Conservation (phyloP, 2,113 vertebrate species). For the Solenodon paradoxus region DNA sequence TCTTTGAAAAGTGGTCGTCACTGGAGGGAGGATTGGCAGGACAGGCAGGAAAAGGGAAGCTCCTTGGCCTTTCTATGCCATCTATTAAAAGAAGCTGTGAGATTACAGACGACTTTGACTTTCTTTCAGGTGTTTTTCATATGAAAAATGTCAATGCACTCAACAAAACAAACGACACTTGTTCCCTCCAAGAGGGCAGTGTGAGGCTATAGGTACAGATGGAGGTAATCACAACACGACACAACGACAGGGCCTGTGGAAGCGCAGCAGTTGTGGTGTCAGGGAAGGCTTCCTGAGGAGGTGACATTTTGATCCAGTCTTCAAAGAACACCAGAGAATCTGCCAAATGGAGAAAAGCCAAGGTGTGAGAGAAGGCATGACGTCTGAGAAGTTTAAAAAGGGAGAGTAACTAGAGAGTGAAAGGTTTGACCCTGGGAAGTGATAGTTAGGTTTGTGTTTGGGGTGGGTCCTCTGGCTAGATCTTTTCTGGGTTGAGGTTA, state of each 20-base stretch:
- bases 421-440: not conserved
- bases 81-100: not conserved
- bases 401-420: not conserved
- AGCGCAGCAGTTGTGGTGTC: not conserved
- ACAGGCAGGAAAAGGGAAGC: not conserved
- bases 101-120: not conserved
- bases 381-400: not conserved
- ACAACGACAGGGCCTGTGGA: not conserved
- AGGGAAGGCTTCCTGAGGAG: not conserved
- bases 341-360: not conserved
- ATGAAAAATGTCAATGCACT: not conserved
- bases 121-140: not conserved
- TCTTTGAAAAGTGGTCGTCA: not conserved
- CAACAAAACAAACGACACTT: not conserved
- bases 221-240: not conserved
- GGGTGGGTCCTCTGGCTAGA: not conserved
- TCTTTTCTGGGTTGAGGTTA: not conserved
- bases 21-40: not conserved
- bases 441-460: not conserved
- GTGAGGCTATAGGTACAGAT: not conserved
- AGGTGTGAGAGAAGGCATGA: not conserved
- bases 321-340: not conserved
- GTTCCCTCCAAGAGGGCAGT: not conserved
- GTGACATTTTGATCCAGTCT: not conserved
- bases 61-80: not conserved